These are phyloP conservation scores for Clamator glandarius DNA, from an alignment of 2,797 vertebrate genomes.

Conservation along the genomic window DNA sequence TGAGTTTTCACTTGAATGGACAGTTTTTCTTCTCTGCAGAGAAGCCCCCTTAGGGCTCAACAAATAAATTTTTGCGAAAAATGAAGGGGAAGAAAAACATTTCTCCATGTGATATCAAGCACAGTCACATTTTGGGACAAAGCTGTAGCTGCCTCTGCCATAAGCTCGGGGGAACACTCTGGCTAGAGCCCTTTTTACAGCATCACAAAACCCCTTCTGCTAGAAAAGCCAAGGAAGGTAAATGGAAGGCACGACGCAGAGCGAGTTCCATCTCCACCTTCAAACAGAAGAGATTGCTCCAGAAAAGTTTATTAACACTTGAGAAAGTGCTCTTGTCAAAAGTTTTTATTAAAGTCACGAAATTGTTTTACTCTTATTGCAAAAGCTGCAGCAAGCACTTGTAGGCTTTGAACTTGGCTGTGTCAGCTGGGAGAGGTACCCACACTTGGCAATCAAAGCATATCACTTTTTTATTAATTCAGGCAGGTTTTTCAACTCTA, in stretches of 20 bases:
- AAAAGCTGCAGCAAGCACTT: background rate
- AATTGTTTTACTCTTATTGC: background rate
- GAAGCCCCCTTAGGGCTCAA: no score
- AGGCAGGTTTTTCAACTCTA: background rate
- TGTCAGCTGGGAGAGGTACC: background rate
- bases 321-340: background rate
- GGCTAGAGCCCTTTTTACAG: background rate
- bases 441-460: background rate
- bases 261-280: background rate
- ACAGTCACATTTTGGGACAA: background rate
- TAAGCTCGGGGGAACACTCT: background rate
- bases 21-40: background rate
- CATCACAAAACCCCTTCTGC: background rate
- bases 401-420: background rate
- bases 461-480: background rate
- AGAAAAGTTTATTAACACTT: background rate
- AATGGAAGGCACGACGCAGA: background rate
- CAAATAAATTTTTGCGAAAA: background rate
- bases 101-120: background rate
- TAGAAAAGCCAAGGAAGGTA: background rate
- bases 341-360: background rate
- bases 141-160: background rate
- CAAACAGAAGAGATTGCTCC: background rate
- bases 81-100: accelerated
- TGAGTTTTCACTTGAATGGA: background rate